These are phyloP conservation scores for Labrus mixtus DNA, from an alignment of 2,113 vertebrate species.

Conservation along the genomic window DNA sequence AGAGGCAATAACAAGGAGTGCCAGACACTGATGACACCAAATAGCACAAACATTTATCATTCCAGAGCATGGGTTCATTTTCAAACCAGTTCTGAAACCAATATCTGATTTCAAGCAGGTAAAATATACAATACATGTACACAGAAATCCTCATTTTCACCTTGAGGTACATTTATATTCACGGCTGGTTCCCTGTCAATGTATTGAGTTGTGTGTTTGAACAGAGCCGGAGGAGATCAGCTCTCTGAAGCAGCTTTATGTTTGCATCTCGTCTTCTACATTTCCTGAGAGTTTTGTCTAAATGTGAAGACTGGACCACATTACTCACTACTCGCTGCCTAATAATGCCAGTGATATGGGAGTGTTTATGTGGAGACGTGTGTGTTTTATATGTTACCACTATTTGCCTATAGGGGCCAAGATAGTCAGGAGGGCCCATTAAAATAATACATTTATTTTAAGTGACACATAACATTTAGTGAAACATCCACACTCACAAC, in stretches of 20 bases:
- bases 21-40: conserved; percentile 38
- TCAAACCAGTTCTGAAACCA: background rate
- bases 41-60: conserved; percentile 21
- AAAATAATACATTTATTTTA: background rate
- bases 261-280: conserved; percentile 1
- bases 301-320: background rate
- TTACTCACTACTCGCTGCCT: too few relatives aligned
- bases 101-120: conserved; percentile 17
- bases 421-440: too few relatives aligned
- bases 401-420: background rate
- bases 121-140: background rate
- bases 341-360: background rate
- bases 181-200: background rate
- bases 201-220: conserved; percentile 5
- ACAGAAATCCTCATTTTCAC: conserved; percentile 22
- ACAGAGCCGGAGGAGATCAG: conserved; percentile 1
- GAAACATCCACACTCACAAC: background rate
- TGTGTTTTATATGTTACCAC: background rate
- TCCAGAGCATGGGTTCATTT: background rate
- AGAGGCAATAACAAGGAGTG: conserved; percentile 6
- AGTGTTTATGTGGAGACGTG: background rate
- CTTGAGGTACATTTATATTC: conserved; percentile 30
- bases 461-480: background rate
- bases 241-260: conserved; percentile 14
- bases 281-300: conserved; percentile 13